Conservation (phyloP, 2,888 invertebrate genomes). For the Dexiosoma caninum region DNA sequence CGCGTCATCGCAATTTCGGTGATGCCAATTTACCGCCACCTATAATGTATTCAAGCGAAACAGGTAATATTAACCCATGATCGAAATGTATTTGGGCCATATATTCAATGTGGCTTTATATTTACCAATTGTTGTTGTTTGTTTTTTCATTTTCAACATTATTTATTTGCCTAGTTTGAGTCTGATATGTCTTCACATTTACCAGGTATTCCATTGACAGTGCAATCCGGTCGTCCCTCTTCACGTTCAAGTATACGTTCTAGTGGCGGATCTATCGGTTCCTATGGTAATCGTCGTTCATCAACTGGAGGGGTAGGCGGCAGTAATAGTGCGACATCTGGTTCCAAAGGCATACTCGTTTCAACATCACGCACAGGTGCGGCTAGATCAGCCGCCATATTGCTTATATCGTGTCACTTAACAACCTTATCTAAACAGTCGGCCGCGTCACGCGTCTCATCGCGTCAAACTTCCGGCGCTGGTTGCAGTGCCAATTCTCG, state of each 20-base stretch:
- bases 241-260: slow-evolving; percentile 82
- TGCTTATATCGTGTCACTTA: slow-evolving; percentile 94
- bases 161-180: slow-evolving; percentile 62
- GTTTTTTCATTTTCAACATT: too few species aligned
- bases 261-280: slow-evolving; percentile 79
- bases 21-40: slow-evolving; percentile 91
- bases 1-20: slow-evolving; percentile 86
- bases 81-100: not conserved
- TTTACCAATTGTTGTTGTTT: not conserved
- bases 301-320: slow-evolving; percentile 78
- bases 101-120: slow-evolving; percentile 19
- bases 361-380: slow-evolving; percentile 94
- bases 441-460: slow-evolving; percentile 70
- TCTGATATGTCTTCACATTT: slow-evolving; percentile 71
- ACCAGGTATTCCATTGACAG: slow-evolving; percentile 81
- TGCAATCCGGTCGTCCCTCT: slow-evolving; percentile 82
- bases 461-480: slow-evolving; percentile 75
- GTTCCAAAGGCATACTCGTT: slow-evolving; percentile 84
- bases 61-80: slow-evolving; percentile 80
- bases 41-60: slow-evolving; percentile 90
- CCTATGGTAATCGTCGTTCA: slow-evolving; percentile 78
- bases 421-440: slow-evolving; percentile 79
- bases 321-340: slow-evolving; percentile 78
- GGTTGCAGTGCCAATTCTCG: slow-evolving; percentile 75
- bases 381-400: slow-evolving; percentile 95